Conservation (phyloP, 2,888 invertebrate species). For the Phorcus lineatus region DNA sequence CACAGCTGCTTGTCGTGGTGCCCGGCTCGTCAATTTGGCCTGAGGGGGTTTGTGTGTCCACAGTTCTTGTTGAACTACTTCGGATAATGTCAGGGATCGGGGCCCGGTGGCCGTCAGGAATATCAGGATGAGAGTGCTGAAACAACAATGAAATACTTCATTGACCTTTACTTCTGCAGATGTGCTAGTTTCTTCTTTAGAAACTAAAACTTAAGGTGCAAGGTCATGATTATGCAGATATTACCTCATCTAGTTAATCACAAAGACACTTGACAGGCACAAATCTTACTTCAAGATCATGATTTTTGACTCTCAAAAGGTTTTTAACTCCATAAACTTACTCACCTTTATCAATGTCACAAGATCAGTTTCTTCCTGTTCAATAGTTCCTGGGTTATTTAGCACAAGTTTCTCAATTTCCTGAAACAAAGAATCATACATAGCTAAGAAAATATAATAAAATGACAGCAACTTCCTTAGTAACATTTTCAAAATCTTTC, state of each 20-base stretch:
- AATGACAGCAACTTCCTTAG: not conserved
- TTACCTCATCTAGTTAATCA: too few relatives aligned
- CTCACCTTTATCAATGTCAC: slow-evolving; percentile 75
- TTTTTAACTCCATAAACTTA: not conserved
- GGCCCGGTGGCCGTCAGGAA: slow-evolving; percentile 90
- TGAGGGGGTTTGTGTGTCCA: slow-evolving; percentile 90
- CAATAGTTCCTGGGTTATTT: slow-evolving; percentile 74
- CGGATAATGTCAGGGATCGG: slow-evolving; percentile 84
- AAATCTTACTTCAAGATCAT: too few relatives aligned
- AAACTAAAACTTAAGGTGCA: too few relatives aligned
- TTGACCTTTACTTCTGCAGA: too few relatives aligned
- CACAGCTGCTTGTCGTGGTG: slow-evolving; percentile 50
- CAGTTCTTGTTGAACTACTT: slow-evolving; percentile 80
- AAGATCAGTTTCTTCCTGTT: slow-evolving; percentile 61
- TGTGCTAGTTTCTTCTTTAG: too few relatives aligned
- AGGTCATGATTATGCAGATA: too few relatives aligned
- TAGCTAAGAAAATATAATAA: not conserved
- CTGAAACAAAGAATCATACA: slow-evolving; percentile 50
- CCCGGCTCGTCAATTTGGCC: slow-evolving; percentile 53
- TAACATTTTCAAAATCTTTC: not conserved
- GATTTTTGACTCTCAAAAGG: not conserved
- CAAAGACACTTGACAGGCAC: too few relatives aligned
- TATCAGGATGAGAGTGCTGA: slow-evolving; percentile 76
- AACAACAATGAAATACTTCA: not conserved
- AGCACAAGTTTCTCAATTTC: slow-evolving; percentile 88